Evolutionary conservation across 1,140 invertebrate genomes (phyloP), one percentile per base, ranked within the genome.

Genomic region (Tetraneura akinire): DNA sequence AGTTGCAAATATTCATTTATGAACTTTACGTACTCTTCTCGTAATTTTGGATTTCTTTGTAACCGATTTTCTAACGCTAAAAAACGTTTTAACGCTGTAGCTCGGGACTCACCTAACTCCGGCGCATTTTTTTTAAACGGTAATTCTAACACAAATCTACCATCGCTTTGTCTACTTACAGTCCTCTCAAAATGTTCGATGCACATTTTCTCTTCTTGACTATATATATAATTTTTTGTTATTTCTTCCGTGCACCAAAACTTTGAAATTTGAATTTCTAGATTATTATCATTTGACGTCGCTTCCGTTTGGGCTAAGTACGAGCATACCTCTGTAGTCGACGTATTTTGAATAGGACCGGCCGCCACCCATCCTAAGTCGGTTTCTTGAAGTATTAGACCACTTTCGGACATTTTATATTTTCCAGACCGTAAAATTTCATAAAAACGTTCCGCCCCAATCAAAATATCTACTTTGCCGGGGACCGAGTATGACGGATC

Each of bases 231-330:
- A 14, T 6, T 26, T 23, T 14, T 49, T 13, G 13, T 11, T 6
- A 73, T 16, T 18, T 73, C 26, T 73, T 73, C 70, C 9, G 53
- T 8, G 6, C 26, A 5, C 47, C 70, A 73, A 53, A 51, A 73
- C 8, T 73, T 53, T 1, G 23, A 2, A 3, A 73, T 29, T 10
- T 26, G 16, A 10, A 11, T 23, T 68, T 68, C 32, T 68, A 68
- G 37, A 23, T 42, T n/a, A n/a, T 21, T 0, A n/a, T 68, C 11
- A n/a, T 68, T n/a, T 18, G 14, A 32, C 8, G 23, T 37, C 32
- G 4, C 8, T n/a, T n/a, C n/a, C 13, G 23, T 64, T 16, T 64
- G 23, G 10, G 26, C 0, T 13, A 37, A 13, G 14, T 18, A 16
- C 10, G 11, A 11, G 16, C 21, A 3, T 23, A 42, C n/a, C 6